Base-by-base conservation (phyloP, 2,797 vertebrate species). In the Hypotaenidia philippensis region DNA sequence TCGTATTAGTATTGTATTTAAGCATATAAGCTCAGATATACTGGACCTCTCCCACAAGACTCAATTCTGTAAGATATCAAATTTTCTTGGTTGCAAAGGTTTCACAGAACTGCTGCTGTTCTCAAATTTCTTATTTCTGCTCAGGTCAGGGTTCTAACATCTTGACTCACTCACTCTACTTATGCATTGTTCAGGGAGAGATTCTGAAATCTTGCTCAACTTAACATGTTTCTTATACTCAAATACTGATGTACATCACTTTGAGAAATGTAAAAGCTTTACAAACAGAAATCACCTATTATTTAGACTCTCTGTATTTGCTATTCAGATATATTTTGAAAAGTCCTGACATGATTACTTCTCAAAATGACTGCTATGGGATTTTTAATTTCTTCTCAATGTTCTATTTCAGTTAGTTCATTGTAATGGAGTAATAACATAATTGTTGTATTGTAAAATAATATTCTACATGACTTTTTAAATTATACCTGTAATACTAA, bases 11-110 rank as follows among this genome's bases (percentile, higher is more conserved):
- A 40, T 61, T 44, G 10, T 49, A 8, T 38, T 53, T 29, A 29
- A 13, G 18, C 12, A 36, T 13, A 22, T 14, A 38, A 36, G 0
- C 2, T 1, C 12, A 17, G 26, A 34, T 27, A 17, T 44, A 13
- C 41, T 38, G 20, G 6, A 36, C 3, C 6, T 81, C 7, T 55
- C 2, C 0, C 12, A 57, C 4, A 40, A 36, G 5, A 31, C 9
- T 44, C 6, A 38, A 7, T 47, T 80, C 17, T 60, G 32, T 26
- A 57, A 74, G 9, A 57, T 11, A 49, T 1, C 53, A 59, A 49
- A 13, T 21, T 12, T 29, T 25, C 4, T 38, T 57, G 1, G 1
- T 65, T 75, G 38, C 9, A 47, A 9, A 34, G 8, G 31, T 20
- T 41, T 72, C 29, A 20, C 8, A 36, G 17, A 80, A 49, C 10